These are phyloP conservation scores for Epinotia ramella DNA, from an alignment of 2,888 invertebrate species.

Conservation along the genomic window DNA sequence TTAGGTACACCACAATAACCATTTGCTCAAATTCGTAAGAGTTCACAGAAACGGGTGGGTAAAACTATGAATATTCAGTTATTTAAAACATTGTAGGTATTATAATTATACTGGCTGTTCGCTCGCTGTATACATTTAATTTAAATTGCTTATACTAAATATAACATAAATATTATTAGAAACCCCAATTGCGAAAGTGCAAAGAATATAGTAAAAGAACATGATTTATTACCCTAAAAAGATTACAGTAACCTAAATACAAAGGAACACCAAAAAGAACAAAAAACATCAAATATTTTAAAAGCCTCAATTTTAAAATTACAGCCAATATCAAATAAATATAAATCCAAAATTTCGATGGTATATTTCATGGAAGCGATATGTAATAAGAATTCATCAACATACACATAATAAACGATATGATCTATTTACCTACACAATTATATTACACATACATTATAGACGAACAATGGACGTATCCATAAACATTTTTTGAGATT, in stretches of 20 bases:
- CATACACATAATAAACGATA: slow-evolving; percentile 49
- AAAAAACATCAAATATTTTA: slow-evolving; percentile 25
- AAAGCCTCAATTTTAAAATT: slow-evolving; percentile 45
- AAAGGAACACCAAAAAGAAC: slow-evolving; percentile 39
- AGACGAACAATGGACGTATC: slow-evolving; percentile 68
- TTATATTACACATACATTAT: slow-evolving; percentile 63
- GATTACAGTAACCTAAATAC: slow-evolving; percentile 32
- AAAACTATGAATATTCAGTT: neutral
- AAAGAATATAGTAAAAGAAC: slow-evolving; percentile 39
- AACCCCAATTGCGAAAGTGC: slow-evolving; percentile 33
- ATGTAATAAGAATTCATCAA: slow-evolving; percentile 47
- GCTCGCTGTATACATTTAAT: slow-evolving; percentile 36
- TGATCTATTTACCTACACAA: slow-evolving; percentile 61
- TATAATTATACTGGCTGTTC: neutral
- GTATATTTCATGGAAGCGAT: slow-evolving; percentile 47
- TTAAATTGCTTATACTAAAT: slow-evolving; percentile 32
- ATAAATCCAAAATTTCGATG: slow-evolving; percentile 44
- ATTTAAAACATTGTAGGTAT: neutral
- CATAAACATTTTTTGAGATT: slow-evolving; percentile 59
- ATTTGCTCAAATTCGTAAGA: neutral
- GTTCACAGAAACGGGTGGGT: neutral
- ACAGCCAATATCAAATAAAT: slow-evolving; percentile 47
- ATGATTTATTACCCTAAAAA: slow-evolving; percentile 26
- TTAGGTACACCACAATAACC: neutral
- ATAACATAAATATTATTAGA: slow-evolving; percentile 34